Percentiles rank a stretch among this genome's conserved stretches.
phyloP scores from a whole-genome alignment of 2,113 vertebrate genomes.

The Corythornis vintsioides region DNA sequence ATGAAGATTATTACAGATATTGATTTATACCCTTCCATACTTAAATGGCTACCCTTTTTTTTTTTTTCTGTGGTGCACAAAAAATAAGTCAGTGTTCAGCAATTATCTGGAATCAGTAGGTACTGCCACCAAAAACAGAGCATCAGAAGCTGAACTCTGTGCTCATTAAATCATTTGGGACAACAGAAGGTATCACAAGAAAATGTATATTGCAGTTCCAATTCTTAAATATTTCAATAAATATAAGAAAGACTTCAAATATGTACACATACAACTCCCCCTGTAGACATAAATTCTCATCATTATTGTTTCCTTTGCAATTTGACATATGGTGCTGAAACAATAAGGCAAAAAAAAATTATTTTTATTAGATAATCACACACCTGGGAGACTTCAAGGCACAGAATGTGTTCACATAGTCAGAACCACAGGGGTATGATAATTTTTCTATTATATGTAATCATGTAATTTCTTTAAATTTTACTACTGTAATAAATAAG shows the following conservation, averaged over 20 bases:
- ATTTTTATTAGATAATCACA: not conserved
- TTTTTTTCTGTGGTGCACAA: not conserved
- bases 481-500: not conserved
- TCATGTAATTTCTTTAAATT: conserved; percentile 31
- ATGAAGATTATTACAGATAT: not conserved
- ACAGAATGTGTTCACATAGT: not conserved
- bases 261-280: not conserved
- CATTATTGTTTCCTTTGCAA: not conserved
- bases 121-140: not conserved
- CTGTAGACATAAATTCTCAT: not conserved
- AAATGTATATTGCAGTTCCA: not conserved
- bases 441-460: conserved; percentile 38
- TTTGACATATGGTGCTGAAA: conserved; percentile 10
- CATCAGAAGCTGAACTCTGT: not conserved
- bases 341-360: conserved; percentile 3
- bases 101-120: not conserved
- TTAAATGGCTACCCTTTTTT: not conserved
- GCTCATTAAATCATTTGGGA: not conserved
- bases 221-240: not conserved
- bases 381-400: not conserved
- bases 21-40: not conserved
- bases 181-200: not conserved
- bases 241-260: not conserved
- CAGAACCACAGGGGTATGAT: not conserved
- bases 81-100: not conserved